Evolutionary conservation across 1,140 invertebrate species (phyloP).

Genomic region (Aphelinus certus): DNA sequence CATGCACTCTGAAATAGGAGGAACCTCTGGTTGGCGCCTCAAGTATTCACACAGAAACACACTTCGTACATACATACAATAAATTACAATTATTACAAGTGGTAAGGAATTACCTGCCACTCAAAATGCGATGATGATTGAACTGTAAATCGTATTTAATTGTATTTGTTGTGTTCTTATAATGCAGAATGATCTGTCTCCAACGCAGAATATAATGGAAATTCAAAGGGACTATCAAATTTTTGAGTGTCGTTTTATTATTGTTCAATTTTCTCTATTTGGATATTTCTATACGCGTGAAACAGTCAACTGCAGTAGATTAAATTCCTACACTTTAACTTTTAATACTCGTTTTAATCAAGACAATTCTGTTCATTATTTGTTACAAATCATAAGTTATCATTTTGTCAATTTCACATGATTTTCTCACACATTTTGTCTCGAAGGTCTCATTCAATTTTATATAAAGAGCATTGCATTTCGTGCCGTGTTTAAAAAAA

Average conservation of each 20-base stretch:
- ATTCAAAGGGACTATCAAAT: slow-evolving; percentile 45
- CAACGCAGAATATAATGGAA: slow-evolving; percentile 59
- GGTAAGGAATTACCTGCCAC: slow-evolving; percentile 48
- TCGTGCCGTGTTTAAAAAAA: slow-evolving; percentile 24
- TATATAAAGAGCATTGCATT: slow-evolving; percentile 8
- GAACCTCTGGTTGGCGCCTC: too few species aligned
- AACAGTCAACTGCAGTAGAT: neutral
- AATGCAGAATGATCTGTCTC: slow-evolving; percentile 44
- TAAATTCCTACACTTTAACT: slow-evolving; percentile 13
- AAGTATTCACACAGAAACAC: neutral
- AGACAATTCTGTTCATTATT: slow-evolving; percentile 2
- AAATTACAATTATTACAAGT: slow-evolving; percentile 37
- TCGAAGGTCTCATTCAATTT: neutral
- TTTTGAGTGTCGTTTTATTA: slow-evolving; percentile 27
- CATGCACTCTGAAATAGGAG: too few species aligned
- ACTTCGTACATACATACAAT: slow-evolving; percentile 36
- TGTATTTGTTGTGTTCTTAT: slow-evolving; percentile 53
- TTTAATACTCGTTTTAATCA: neutral
- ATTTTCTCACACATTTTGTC: slow-evolving; percentile 1
- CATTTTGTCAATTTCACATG: neutral
- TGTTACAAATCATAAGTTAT: neutral
- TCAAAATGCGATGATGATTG: slow-evolving; percentile 51
- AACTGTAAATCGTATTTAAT: slow-evolving; percentile 58
- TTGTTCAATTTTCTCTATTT: neutral
- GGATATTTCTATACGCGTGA: neutral